Conservation (phyloP, 2,113 vertebrate genomes). For the Tragulus kanchil region DNA sequence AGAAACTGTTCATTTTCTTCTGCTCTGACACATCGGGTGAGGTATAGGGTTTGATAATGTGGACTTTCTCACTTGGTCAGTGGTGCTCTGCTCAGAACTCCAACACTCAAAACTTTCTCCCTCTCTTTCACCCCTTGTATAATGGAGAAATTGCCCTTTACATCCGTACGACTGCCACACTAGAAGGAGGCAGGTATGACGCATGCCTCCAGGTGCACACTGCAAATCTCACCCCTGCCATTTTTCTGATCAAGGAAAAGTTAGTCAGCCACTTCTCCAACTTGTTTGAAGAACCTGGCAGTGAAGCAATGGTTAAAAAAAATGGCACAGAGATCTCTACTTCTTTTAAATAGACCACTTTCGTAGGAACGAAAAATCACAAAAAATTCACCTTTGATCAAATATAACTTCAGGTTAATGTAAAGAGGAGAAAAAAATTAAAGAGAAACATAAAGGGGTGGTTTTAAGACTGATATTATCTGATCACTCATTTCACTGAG, state of each 20-base stretch:
- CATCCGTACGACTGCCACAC: too few relatives aligned
- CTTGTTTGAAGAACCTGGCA: neutral
- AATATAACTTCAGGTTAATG: neutral
- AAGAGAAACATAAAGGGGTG: neutral
- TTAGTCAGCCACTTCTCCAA: neutral
- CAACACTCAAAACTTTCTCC: neutral
- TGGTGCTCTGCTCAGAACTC: neutral
- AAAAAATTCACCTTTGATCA: neutral
- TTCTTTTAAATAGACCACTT: constrained; percentile 26
- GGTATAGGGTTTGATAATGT: neutral
- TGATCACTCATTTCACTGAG: neutral
- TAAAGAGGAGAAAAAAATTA: constrained; percentile 13
- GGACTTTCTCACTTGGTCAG: neutral
- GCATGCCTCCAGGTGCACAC: fast-evolving
- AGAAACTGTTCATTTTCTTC: neutral
- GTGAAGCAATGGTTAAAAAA: neutral
- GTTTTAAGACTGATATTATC: neutral
- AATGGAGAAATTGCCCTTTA: neutral
- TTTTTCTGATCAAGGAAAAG: neutral
- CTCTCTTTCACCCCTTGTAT: too few relatives aligned
- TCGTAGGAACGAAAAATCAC: neutral
- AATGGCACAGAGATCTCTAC: neutral
- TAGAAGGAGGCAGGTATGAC: neutral
- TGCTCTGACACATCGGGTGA: neutral
- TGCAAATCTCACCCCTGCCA: neutral